Evolutionary conservation across 1,140 invertebrate genomes (phyloP), one percentile per base, ranked within the genome.

Genomic region (Drosophila sechellia): DNA sequence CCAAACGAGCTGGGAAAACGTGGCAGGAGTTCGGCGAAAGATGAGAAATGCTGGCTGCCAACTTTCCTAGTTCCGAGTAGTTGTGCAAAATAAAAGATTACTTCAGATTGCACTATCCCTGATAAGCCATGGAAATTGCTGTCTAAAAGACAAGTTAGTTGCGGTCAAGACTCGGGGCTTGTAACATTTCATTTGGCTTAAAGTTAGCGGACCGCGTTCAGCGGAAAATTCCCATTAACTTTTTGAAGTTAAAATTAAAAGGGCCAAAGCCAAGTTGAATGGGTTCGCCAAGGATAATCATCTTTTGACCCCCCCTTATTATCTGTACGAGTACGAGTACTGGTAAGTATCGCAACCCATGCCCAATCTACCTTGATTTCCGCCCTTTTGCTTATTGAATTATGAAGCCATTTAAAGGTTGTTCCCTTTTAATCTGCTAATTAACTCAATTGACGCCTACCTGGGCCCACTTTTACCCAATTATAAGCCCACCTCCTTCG

Each of bases 401-500:
- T 73, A 84, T 84, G 68, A 73, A 55, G 22, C 37, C 45, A 60
- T 72, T 73, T 72, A 68, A 81, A 59, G 55, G 57, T 56, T 20
- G 43, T 27, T 50, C 63, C 55, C 58, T 17, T 48, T 63, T 76
- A 63, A 77, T 75, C 68, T 73, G 49, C 27, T 64, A 80, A 85
- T 80, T 84, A 74, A 74, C 71, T 77, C 58, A 53, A 70, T 53
- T 61, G 65, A 61, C 42, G 50, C 65, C 53, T 31, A 46, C 75
- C 56, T 56, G 35, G 49, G 27, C 40, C 27, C 15, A 64, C 37
- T 25, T 58, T 46, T 43, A 52, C 39, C 54, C 31, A 54, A 77
- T 49, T 58, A 59, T 34, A 40, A 4, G 52, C 37, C 59, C 13
- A 25, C 48, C 27, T 43, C 43, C 34, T 45, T 20, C 25, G 39